Conservation (phyloP, 2,888 invertebrate species). For the Lithosia quadra region DNA sequence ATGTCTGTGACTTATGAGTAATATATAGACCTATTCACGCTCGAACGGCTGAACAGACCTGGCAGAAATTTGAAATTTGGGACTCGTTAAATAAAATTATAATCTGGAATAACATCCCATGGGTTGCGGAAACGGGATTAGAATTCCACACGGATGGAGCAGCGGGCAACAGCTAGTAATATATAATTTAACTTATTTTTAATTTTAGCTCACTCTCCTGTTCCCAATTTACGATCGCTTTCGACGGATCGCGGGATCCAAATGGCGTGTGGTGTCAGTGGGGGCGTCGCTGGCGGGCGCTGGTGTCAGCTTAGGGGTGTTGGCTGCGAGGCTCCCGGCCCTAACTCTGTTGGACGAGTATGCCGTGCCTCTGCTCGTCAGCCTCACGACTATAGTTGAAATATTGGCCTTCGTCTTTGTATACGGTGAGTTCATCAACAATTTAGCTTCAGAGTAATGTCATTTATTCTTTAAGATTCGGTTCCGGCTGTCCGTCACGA, state of each 20-base stretch:
- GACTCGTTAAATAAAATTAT: too few relatives aligned
- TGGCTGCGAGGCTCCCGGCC: slow-evolving; percentile 60
- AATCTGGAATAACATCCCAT: neutral
- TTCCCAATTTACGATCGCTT: slow-evolving; percentile 73
- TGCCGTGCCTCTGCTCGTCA: slow-evolving; percentile 66
- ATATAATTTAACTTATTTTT: neutral
- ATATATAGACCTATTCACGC: too few relatives aligned
- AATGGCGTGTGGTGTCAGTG: slow-evolving; percentile 68
- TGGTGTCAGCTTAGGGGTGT: slow-evolving; percentile 50
- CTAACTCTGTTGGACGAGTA: slow-evolving; percentile 65
- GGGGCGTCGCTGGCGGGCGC: slow-evolving; percentile 59
- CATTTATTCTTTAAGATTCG: too few relatives aligned
- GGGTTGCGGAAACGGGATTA: neutral
- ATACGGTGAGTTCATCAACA: slow-evolving; percentile 78
- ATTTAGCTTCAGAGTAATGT: too few relatives aligned
- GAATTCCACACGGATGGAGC: neutral
- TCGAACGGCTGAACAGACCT: too few relatives aligned
- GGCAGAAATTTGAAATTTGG: too few relatives aligned
- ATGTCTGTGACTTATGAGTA: too few relatives aligned
- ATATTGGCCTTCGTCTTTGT: slow-evolving; percentile 70
- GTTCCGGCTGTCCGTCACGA: too few relatives aligned
- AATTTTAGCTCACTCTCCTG: slow-evolving; percentile 66
- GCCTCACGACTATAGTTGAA: slow-evolving; percentile 65
- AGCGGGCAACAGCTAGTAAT: neutral
- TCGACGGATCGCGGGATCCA: slow-evolving; percentile 64